These are phyloP conservation scores for Lycocerus yunnanus DNA, from an alignment of 2,888 invertebrate genomes.

Conservation along the genomic window DNA sequence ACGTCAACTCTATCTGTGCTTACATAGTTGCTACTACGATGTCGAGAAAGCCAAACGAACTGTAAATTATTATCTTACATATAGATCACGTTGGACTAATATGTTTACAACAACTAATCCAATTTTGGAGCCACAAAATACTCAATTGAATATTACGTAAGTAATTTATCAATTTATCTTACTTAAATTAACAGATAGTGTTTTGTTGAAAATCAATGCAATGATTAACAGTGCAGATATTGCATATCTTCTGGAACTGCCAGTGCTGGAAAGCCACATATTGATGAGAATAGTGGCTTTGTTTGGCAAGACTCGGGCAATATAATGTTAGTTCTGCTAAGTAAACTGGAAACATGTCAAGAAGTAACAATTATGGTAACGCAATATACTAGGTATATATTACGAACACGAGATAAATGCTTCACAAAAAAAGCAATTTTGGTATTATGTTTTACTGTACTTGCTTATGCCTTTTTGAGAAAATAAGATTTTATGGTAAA, in stretches of 20 bases:
- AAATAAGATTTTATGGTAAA: background rate
- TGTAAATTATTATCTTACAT: background rate
- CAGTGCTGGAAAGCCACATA: background rate
- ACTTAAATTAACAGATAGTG: background rate
- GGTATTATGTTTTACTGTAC: background rate
- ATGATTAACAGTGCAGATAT: background rate
- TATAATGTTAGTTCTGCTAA: background rate
- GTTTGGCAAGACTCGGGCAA: background rate
- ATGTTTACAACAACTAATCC: slow-evolving; percentile 14
- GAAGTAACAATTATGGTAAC: background rate
- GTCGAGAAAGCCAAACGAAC: slow-evolving; percentile 5
- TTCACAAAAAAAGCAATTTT: background rate
- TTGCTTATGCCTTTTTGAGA: background rate
- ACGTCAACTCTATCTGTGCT: slow-evolving; percentile 4
- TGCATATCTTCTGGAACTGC: background rate
- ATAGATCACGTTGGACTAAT: slow-evolving; percentile 8
- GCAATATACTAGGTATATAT: background rate
- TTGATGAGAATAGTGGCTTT: background rate
- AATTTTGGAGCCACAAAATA: background rate
- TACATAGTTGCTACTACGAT: slow-evolving; percentile 15
- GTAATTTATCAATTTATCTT: background rate
- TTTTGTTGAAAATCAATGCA: background rate
- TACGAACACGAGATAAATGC: background rate
- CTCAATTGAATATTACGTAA: slow-evolving; percentile 6
- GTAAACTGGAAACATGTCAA: background rate